Base-by-base conservation (phyloP, 37 sponge, comb jelly and placozoan genomes). In the Aplysina aerophoba region DNA sequence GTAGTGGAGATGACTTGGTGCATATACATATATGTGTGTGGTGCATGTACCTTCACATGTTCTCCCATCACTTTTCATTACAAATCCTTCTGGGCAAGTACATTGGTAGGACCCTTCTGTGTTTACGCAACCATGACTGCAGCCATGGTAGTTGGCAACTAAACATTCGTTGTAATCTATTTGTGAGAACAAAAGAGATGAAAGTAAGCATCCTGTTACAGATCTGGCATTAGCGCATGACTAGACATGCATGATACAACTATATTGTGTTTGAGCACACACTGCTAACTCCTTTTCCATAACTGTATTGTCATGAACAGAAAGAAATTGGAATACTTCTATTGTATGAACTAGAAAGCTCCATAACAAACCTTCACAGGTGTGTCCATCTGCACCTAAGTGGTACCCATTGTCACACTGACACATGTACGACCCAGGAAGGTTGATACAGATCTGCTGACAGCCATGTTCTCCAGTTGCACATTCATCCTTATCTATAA, bases 401-500 rank as follows among this genome's bases (percentile, higher is more conserved):
- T 69, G 35, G 33, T 69, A 69, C 4, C 71, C 71, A 69, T 4
- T 6, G 4, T 5, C 1, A 8, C 71, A 69, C 19, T 30, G 28
- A 28, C 71, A 69, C 1, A 12, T 34, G 71, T 69, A 69, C 1
- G 71, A 69, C 30, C 71, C 71, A 34, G 28, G 35, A 1, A 35
- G 13, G 34, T 69, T 69, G 33, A 11, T 27, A 35, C 71, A 69
- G 19, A 17, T 35, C 1, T 31, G 35, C 13, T 28, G 28, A 69
- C 71, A 69, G 33, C 71, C 71, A 30, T 28, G 35, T 34, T 24
- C 30, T 34, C 34, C 33, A 16, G 13, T 30, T 17, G 34, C 34
- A 30, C 71, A 69, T 69, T 69, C 71, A 69, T 69, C 34, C 12
- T 31, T 69, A 69, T 69, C 71, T 69, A 35, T 44, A n/a, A n/a